Base-by-base conservation (phyloP, 2,888 invertebrate species). In the Ophion obscuratus region DNA sequence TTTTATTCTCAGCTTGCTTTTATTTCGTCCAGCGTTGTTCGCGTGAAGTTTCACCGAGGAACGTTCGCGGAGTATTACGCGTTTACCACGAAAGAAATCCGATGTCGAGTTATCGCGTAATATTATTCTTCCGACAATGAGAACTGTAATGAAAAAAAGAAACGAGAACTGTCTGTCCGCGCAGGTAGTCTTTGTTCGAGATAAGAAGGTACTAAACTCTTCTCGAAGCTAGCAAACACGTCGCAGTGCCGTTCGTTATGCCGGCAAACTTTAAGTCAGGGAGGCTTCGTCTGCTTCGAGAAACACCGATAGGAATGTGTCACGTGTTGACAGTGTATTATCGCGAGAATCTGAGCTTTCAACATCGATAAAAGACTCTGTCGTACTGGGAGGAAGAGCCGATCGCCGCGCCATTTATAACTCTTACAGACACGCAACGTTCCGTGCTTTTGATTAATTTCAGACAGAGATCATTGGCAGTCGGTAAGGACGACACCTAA, bases 301-400 rank as follows among this genome's bases (percentile, higher is more conserved):
- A 83, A 85, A 73, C 71, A 59, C 71, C 80, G 76, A 80, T 68
- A 80, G 75, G 68, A 70, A 62, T 79, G 36, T 76, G 76, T 85
- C 85, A 85, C 85, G 85, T 83, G 85, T 83, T 79, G 31, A 53
- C 71, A 27, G 59, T 44, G 40, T 61, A 59, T 71, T 61, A 59
- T 66, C 53, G 27, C 70, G 57, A 81, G 57, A 59, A 64, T 62
- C 62, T 7, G 68, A 66, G 67, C 57, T 71, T 40, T 66, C 70
- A 70, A 78, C 68, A 78, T 66, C 76, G 85, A 80, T 77, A 53
- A 75, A 67, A 24, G 61, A 67, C 85, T 71, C 53, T 47, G 75
- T 36, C 20, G 6, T 24, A 79, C 70, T 68, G 36, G 47, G 9
- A 47, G 44, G 59, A 71, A 67, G 4, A n/a, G 36, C 66, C 79